A percentile compares a stretch with the other conserved stretches of the same genome.
These are phyloP conservation scores for Acropora tenuis DNA, from an alignment of 64 coral and sea anemone species.

Conservation along the genomic window DNA sequence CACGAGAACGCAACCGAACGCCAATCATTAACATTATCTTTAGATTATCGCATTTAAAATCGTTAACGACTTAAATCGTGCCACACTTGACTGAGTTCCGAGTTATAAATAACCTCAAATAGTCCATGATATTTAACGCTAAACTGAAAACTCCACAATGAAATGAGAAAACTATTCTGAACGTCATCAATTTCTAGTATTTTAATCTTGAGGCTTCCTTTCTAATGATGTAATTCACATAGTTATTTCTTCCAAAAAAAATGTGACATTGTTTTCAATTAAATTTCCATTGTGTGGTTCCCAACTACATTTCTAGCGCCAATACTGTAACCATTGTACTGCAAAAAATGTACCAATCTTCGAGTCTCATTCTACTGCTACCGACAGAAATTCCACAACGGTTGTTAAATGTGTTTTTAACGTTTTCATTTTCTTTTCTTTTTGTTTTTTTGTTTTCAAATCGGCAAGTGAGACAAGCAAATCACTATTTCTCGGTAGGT, in stretches of 20 bases:
- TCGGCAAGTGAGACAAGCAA: too few relatives aligned
- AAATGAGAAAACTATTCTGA: neutral
- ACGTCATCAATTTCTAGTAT: neutral
- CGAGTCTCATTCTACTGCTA: neutral
- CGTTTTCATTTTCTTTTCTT: neutral
- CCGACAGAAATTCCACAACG: neutral
- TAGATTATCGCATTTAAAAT: neutral
- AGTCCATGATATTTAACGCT: neutral
- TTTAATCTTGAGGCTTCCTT: neutral
- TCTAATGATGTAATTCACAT: slow-evolving; percentile 1
- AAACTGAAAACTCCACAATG: neutral
- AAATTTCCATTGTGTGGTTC: neutral
- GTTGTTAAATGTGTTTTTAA: neutral
- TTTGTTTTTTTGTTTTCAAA: too few relatives aligned
- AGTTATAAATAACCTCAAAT: neutral
- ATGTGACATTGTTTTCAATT: neutral
- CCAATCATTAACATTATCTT: neutral
- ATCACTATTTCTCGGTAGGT: neutral
- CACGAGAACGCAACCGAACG: neutral
- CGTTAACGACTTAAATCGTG: neutral
- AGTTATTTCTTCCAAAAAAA: neutral
- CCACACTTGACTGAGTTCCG: slow-evolving; percentile 1
- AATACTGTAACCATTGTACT: neutral
- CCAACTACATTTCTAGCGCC: neutral
- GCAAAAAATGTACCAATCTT: neutral